Conservation (phyloP, 1,140 invertebrate species). For the Philopotamus ludificatus region DNA sequence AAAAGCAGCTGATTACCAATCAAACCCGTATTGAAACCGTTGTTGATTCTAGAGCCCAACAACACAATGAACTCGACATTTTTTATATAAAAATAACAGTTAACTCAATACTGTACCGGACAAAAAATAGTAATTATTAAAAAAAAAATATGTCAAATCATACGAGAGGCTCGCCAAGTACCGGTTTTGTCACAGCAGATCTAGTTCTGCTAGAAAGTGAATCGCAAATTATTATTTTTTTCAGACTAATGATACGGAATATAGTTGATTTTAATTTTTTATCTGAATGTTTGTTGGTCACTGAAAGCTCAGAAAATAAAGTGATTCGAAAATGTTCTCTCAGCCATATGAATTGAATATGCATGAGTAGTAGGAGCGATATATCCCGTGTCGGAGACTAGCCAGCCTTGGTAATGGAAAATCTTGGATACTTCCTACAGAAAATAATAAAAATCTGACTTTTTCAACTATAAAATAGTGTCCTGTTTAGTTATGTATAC, state of each 20-base stretch:
- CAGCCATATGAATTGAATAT: constrained; percentile 26
- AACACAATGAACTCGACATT: not conserved
- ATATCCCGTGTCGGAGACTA: constrained; percentile 14
- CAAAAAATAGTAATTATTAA: not conserved
- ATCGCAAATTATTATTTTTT: not conserved
- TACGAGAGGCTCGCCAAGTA: not conserved
- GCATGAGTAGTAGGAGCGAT: constrained; percentile 9
- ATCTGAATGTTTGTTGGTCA: not conserved
- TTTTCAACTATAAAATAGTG: too few species aligned
- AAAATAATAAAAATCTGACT: too few species aligned
- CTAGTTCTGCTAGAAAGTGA: not conserved
- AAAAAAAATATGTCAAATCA: not conserved
- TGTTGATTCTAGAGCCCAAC: not conserved
- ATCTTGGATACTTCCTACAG: not conserved
- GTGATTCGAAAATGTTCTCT: constrained; percentile 16
- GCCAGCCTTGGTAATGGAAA: not conserved
- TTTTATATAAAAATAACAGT: too few species aligned
- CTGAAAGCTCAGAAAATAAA: constrained; percentile 11
- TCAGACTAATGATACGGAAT: too few species aligned
- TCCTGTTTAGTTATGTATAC: too few species aligned
- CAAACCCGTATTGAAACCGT: not conserved
- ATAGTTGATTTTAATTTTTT: not conserved
- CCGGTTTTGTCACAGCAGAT: not conserved
- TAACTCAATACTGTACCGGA: not conserved
- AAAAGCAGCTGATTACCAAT: not conserved